phyloP scores from a whole-genome alignment of 2,113 vertebrate species.

The Paramormyrops kingsleyae region DNA sequence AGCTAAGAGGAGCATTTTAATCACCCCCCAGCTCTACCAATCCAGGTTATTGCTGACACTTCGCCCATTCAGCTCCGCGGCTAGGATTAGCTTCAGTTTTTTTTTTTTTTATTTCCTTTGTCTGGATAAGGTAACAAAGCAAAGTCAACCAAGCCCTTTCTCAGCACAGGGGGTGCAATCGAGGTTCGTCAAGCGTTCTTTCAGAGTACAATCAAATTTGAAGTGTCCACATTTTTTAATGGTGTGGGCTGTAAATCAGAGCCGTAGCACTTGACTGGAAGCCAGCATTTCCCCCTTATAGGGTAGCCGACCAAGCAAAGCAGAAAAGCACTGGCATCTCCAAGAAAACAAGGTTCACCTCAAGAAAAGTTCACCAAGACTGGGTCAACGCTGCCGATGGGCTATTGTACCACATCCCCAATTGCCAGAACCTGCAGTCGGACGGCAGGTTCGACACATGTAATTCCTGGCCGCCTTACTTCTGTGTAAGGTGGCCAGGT shows the following conservation, averaged over 20 bases:
- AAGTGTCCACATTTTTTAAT: not conserved
- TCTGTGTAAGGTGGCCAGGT: not conserved
- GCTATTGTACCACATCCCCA: not conserved
- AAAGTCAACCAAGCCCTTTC: not conserved
- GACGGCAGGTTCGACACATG: too few relatives aligned
- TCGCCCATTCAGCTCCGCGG: not conserved
- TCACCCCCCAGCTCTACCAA: not conserved
- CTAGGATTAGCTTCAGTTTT: not conserved
- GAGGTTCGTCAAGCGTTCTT: not conserved
- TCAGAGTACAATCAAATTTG: not conserved
- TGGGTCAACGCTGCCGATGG: not conserved
- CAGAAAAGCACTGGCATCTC: not conserved
- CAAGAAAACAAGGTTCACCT: not conserved
- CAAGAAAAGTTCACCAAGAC: not conserved
- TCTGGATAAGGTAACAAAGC: not conserved
- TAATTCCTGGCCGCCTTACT: too few relatives aligned
- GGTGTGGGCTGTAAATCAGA: not conserved
- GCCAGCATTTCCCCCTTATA: not conserved
- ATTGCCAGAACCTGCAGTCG: not conserved
- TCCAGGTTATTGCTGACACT: not conserved
- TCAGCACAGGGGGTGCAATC: not conserved
- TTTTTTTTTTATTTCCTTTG: not conserved
- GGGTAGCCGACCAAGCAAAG: not conserved
- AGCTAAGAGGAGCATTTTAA: not conserved
- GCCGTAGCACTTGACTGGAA: not conserved